A percentile compares a stretch with the other conserved stretches of the same genome.
These are phyloP conservation scores for Wiebesia pumilae DNA, from an alignment of 1,140 invertebrate species.

Conservation along the genomic window DNA sequence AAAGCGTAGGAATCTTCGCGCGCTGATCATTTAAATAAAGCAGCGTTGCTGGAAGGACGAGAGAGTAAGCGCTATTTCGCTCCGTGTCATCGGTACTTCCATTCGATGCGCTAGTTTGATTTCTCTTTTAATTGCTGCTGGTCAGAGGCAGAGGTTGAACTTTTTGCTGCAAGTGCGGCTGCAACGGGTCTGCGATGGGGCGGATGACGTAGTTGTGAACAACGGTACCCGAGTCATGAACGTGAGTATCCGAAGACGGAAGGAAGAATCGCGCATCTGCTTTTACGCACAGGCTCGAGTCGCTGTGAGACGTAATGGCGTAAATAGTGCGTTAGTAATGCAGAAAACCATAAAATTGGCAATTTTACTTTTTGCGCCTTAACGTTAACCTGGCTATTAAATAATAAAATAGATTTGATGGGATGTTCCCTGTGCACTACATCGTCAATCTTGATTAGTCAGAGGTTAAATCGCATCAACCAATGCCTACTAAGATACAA, in stretches of 20 bases:
- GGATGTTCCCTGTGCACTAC: no score
- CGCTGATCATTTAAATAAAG: not conserved
- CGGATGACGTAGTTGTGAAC: not conserved
- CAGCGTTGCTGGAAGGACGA: not conserved
- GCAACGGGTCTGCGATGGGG: not conserved
- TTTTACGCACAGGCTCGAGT: no score
- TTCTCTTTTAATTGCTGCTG: not conserved
- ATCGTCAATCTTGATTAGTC: no score
- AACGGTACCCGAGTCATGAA: not conserved
- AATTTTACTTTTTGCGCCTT: no score
- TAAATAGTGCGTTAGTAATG: no score
- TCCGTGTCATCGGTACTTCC: not conserved
- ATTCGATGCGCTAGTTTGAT: not conserved
- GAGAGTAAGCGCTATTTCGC: not conserved
- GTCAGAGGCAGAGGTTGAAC: not conserved
- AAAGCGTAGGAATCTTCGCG: not conserved
- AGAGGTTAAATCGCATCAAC: no score
- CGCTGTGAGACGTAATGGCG: no score
- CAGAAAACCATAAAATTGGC: no score
- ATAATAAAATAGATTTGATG: no score
- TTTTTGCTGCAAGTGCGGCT: not conserved
- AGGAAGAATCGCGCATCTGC: not conserved
- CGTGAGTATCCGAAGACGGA: not conserved
- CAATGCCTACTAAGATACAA: no score
- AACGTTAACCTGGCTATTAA: no score